Evolutionary conservation across 2,797 vertebrate genomes (phyloP).

Genomic region (Diceros bicornis): DNA sequence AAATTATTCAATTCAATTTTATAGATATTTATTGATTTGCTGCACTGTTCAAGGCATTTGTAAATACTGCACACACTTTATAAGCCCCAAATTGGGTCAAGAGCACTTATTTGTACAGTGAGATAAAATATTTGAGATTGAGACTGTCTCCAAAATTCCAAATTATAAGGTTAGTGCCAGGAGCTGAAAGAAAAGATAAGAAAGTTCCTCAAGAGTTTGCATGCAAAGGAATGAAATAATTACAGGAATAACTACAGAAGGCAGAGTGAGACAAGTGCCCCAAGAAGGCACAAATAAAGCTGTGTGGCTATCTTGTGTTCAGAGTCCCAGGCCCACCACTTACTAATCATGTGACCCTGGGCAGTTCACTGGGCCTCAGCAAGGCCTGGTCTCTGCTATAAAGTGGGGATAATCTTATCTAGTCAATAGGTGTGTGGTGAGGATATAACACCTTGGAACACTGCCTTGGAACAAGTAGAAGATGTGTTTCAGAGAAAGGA

Average conservation of each 20-base stretch:
- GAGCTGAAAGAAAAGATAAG: background rate
- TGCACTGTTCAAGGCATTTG: conserved; percentile 5
- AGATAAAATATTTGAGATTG: conserved; percentile 48
- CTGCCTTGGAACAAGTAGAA: background rate
- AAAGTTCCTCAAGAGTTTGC: background rate
- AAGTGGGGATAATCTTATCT: background rate
- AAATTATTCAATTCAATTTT: conserved; percentile 16
- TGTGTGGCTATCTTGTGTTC: background rate
- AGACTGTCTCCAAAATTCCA: conserved; percentile 54
- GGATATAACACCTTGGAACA: background rate
- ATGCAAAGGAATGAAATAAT: conserved; percentile 15
- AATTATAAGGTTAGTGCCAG: background rate
- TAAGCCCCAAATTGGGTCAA: background rate
- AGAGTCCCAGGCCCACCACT: background rate
- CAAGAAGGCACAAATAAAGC: background rate
- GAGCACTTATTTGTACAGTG: conserved; percentile 2
- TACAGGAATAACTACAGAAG: background rate
- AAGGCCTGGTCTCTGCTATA: background rate
- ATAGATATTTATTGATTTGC: conserved; percentile 17
- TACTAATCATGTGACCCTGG: rapidly evolving
- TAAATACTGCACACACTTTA: background rate
- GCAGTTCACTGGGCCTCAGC: background rate
- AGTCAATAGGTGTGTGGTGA: background rate
- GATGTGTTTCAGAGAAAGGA: background rate
- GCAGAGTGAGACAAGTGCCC: background rate